These are phyloP conservation scores for Drosophila simulans DNA, from an alignment of 1,140 invertebrate species.

Conservation along the genomic window DNA sequence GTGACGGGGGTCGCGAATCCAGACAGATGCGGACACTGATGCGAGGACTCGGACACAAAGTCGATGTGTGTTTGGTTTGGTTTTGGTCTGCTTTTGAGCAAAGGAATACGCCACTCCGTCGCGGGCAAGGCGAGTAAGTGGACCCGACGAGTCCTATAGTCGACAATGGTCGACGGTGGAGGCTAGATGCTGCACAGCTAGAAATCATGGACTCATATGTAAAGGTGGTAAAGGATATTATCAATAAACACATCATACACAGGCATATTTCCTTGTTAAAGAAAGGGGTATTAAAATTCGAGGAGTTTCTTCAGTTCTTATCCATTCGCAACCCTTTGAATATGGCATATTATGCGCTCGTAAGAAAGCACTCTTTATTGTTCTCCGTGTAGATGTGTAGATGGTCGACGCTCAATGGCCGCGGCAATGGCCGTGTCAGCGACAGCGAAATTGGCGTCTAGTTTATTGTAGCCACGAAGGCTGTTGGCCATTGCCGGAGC, in stretches of 20 bases:
- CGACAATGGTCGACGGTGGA: conserved; percentile 45
- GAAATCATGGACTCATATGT: background rate
- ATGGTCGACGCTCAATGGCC: conserved; percentile 35
- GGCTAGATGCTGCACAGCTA: conserved; percentile 17
- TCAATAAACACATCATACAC: too few relatives aligned
- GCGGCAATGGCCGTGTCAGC: conserved; percentile 45
- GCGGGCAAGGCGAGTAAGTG: conserved; percentile 42
- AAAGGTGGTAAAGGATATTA: too few relatives aligned
- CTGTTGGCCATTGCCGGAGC: conserved; percentile 48
- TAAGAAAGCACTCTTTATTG: background rate
- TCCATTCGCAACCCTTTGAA: background rate
- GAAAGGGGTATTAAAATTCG: too few relatives aligned
- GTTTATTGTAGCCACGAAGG: conserved; percentile 60
- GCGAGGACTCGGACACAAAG: conserved; percentile 61
- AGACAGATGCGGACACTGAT: conserved; percentile 59
- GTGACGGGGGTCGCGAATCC: conserved; percentile 34
- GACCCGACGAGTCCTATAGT: conserved; percentile 35
- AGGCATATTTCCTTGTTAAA: too few relatives aligned
- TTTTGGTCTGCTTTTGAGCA: conserved; percentile 50
- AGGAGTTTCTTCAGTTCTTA: too few relatives aligned
- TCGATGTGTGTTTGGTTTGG: conserved; percentile 65
- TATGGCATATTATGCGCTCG: background rate
- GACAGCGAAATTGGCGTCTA: conserved; percentile 54
- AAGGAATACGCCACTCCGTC: conserved; percentile 54
- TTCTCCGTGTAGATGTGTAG: conserved; percentile 19